Base-by-base conservation (phyloP, 2,797 vertebrate genomes). In the Chromis chromis region DNA sequence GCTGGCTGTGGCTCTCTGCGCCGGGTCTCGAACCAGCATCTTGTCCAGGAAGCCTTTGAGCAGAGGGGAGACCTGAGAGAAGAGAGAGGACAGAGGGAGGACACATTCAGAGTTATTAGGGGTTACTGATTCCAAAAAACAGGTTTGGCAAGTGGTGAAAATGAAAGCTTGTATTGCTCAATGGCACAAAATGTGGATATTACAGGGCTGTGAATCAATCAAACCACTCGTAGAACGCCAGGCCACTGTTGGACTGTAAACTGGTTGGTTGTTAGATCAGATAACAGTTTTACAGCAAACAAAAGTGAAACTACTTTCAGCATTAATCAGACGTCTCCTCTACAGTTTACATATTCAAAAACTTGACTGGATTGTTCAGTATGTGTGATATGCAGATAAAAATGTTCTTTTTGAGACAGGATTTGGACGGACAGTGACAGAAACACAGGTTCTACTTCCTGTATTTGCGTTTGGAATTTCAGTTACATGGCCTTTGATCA, bases 41-140 rank as follows among this genome's bases (percentile, higher is more conserved):
- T 96, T 92, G 86, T 98, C 97, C 83, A 99, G 92, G 87, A 99
- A 99, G 67, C 97, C 96, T 70, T 97, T 98, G 40, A 99, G 95
- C 53, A 96, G 91, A 0, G 97, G 97, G 0, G 98, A 98, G 0
- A 97, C 96, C 97, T 98, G 81, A 0, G 9, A 25, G 69, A 19
- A 7, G 27, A 13, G 16, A n/a, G 25, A 25, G 6, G 25, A 25
- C 25, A 31, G 11, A 8, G 21, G 54, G 28, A 39, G 9, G 8
- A 40, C 27, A 50, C 31, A 28, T 27, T 58, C 40, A 53, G 10
- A 65, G 21, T 4, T 11, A 39, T 7, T 22, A 13, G 36, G 13
- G 36, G 28, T 31, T 25, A 25, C 25, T 2, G 28, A 31, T 31
- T 5, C 28, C 6, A 31, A 5, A 31, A 5, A 5, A 31, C 28